Evolutionary conservation across 2,888 invertebrate species (phyloP).

Genomic region (Crossocerus cetratus): DNA sequence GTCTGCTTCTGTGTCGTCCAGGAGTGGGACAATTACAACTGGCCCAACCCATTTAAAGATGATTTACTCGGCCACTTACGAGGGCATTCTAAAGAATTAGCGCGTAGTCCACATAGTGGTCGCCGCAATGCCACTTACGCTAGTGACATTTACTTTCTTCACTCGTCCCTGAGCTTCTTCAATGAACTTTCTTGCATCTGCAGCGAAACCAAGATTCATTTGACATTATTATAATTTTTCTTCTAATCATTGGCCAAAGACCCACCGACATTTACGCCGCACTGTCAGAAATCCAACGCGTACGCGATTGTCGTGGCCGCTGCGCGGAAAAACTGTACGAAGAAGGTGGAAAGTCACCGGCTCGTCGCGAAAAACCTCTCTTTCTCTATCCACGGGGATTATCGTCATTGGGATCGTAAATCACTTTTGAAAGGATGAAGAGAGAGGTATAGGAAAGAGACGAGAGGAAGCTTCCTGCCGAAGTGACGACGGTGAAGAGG

Average conservation of each 20-base stretch:
- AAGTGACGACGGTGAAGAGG: constrained; percentile 13
- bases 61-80: constrained; percentile 58
- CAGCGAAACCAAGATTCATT: neutral
- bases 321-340: neutral
- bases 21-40: constrained; percentile 62
- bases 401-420: constrained; percentile 40
- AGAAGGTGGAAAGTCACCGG: constrained; percentile 19
- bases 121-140: constrained; percentile 11
- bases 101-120: constrained; percentile 45
- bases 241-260: neutral
- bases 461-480: constrained; percentile 18
- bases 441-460: neutral
- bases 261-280: neutral
- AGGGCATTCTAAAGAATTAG: constrained; percentile 51
- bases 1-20: constrained; percentile 2
- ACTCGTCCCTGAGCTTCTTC: neutral
- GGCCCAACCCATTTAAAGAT: constrained; percentile 63
- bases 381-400: constrained; percentile 14
- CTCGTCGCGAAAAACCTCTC: neutral
- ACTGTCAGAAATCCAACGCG: neutral
- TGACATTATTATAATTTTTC: neutral
- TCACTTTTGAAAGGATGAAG: constrained; percentile 29
- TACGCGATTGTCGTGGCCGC: neutral
- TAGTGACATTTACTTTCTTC: constrained; percentile 10
- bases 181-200: constrained; percentile 1